Base-by-base conservation (phyloP, 2,888 invertebrate species). In the Rhaphigaster nebulosa region DNA sequence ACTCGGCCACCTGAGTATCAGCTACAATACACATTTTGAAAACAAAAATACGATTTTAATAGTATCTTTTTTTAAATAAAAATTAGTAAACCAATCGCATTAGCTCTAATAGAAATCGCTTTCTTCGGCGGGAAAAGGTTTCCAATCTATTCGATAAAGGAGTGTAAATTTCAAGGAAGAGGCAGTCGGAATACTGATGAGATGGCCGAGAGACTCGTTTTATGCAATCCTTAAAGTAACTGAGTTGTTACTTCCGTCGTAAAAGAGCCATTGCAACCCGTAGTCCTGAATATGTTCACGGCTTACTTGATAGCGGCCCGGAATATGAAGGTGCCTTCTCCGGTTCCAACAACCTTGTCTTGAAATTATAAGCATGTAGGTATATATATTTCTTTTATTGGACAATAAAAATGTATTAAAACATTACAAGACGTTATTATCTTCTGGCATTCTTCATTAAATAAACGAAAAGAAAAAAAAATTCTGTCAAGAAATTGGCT, bases 221-320 rank as follows among this genome's bases (percentile, higher is more conserved):
- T 76, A 76, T 76, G 70, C 70, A 76, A 38, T 38, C 70, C 70
- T 76, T 76, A 76, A 76, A 76, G 70, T 76, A 76, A 76, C 34
- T 38, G 70, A 76, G 70, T 76, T 76, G 70, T 76, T 76, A 76
- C 70, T 38, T 76, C 70, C 70, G 20, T 23, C 70, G 70, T 76
- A 76, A 76, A 76, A 76, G 20, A 76, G 70, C 70, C 70, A 76
- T 76, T 38, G 70, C 34, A 76, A 8, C n/a, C 70, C 34, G 34
- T 76, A 38, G 34, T 23, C 70, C 20, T 20, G 20, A 76, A 8
- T 38, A 38, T 76, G 34, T 76, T 76, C 70, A 76, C 70, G 70
- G 70, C 70, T 76, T 76, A 76, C 70, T 76, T 76, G 34, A 76
- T 76, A 38, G 70, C 38, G 1, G 0, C 1, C 10, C 1, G 34